A percentile compares a stretch with the other conserved stretches of the same genome.
Evolutionary conservation across 2,888 invertebrate genomes (phyloP).

Genomic region (Dicycla oo): DNA sequence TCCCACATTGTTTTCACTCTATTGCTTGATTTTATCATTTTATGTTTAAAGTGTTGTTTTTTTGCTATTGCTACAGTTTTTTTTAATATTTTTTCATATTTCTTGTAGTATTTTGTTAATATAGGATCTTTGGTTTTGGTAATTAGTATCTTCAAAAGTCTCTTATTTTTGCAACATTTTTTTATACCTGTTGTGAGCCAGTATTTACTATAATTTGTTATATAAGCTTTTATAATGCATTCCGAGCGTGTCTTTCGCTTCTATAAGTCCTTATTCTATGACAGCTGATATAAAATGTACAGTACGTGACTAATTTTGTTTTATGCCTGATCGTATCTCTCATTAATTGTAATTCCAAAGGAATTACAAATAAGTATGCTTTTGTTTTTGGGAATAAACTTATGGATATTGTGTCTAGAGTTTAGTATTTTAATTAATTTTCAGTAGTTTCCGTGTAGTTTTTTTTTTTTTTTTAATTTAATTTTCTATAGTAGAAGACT

Average conservation of each 20-base stretch:
- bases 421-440: slow-evolving; percentile 16
- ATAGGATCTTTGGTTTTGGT: no score
- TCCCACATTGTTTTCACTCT: no score
- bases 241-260: not conserved
- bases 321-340: slow-evolving; percentile 55
- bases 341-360: slow-evolving; percentile 48
- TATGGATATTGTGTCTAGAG: not conserved
- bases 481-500: not conserved
- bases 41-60: no score
- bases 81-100: no score
- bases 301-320: slow-evolving; percentile 57
- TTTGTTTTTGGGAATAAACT: slow-evolving; percentile 24
- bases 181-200: no score
- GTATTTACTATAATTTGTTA: no score
- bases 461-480: not conserved
- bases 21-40: no score
- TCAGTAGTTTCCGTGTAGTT: not conserved
- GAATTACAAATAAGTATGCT: slow-evolving; percentile 28
- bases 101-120: no score
- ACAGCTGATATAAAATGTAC: slow-evolving; percentile 43
- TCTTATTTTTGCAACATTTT: no score
- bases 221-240: not conserved
- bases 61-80: no score
- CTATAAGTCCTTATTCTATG: slow-evolving; percentile 15
- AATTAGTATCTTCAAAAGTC: no score